Base-by-base conservation (phyloP, 2,113 vertebrate genomes). In the Erpornis zantholeuca region DNA sequence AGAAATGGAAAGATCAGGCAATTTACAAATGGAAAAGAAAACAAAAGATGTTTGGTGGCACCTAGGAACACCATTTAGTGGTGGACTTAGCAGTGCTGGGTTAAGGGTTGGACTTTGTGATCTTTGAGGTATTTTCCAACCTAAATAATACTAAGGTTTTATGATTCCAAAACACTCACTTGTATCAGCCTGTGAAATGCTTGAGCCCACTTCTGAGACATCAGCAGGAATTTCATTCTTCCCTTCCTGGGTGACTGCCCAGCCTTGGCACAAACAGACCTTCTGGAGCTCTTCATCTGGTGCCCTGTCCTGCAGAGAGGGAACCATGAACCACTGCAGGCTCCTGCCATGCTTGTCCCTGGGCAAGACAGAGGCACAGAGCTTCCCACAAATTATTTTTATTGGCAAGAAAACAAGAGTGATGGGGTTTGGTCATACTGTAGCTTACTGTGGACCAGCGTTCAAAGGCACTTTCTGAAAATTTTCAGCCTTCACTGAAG, bases 401-500 rank as follows among this genome's bases (percentile, higher is more conserved):
- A 77, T 29, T 53, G 33, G n/a, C 22, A 59, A 71, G 44, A 47
- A 90, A 83, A 60, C 3, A 12, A 83, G 28, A 11, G 36, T 29
- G 78, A 73, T 81, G 52, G 36, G 24, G 17, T 29, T 88, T 2
- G 9, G 56, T 28, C 57, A 42, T 36, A 45, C 9, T 2, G 12
- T 15, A 64, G 49, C 35, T 44, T 87, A 52, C 80, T 35, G 40
- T 65, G 86, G 75, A 80, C 56, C 63, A 65, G 52, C 63, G 80
- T 88, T 73, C 82, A 69, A 70, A 97, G 70, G 89, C 53, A 78
- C 72, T 94, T 96, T 95, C 93, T 88, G 91, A 91, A 61, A 86
- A 82, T 79, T 83, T 96, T 95, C 88, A 91, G 92, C 53, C 33
- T 97, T 93, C 9, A 31, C 85, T 96, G 89, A 88, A 96, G 73